Evolutionary conservation across 1,140 invertebrate genomes (phyloP), one percentile per base, ranked within the genome.

Genomic region (Macrostomum lignano): DNA sequence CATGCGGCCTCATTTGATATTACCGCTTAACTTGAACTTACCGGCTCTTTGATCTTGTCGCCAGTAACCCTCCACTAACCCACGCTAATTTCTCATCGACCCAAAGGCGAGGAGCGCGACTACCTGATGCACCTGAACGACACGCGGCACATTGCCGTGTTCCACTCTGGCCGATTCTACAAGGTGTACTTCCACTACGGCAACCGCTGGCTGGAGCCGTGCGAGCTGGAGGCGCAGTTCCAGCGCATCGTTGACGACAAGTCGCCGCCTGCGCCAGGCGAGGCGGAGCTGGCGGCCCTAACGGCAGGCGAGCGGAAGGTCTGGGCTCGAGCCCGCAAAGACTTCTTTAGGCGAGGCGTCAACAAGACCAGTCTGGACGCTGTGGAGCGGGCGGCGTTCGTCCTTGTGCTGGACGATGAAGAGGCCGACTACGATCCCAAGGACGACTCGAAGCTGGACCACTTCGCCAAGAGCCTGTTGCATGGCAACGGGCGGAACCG

Each of bases 401-500:
- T 81, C 35, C 69, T 94, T 2, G 65, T 70, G 21, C 60, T 94
- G 15, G 88, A 91, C 59, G 76, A 82, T 45, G 31, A 13, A n/a
- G 17, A 15, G 13, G 11, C 20, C 13, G 20, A 29, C 15, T 17
- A 32, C n/a, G 24, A 21, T 32, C 14, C 14, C 13, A 3, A 15
- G 9, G 19, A 32, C 17, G 4, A 3, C 4, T 9, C 23, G 5
- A 15, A 19, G 11, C 23, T 32, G 4, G 24, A 21, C 17, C n/a
- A 3, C 13, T 17, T 32, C 3, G 13, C 31, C 13, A 32, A 32
- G 17, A 15, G n/a, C 7, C n/a, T 94, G 46, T 61, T 96, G 0
- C 84, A 94, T 56, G 88, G 88, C 31, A 88, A 84, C 49, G 84
- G 81, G 4, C 71, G 79, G 51, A 74, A 98, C 49, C 65, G 84